phyloP scores from a whole-genome alignment of 92 coral and sea anemone species.

The Actinernus sp. region DNA sequence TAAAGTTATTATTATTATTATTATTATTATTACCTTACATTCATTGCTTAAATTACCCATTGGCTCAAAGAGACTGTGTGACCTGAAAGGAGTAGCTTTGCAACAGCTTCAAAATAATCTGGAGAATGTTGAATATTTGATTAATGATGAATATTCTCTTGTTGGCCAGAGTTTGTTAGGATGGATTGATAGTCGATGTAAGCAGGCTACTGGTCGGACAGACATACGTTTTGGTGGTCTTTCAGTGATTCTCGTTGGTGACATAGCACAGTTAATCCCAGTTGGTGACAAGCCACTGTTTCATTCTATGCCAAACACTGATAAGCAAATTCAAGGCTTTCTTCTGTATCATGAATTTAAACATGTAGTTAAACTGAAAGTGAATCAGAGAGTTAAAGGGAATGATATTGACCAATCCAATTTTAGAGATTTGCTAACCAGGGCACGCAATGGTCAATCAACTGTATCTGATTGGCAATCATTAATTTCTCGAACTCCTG shows the following conservation, averaged over 20 bases:
- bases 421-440: constrained; percentile 39
- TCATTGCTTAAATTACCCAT: too few relatives aligned
- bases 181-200: constrained; percentile 47
- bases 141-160: constrained; percentile 57
- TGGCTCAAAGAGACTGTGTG: constrained; percentile 50
- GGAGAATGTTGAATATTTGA: constrained; percentile 45
- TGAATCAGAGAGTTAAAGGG: constrained; percentile 48
- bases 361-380: constrained; percentile 23
- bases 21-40: constrained; percentile 42
- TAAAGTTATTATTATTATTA: too few relatives aligned
- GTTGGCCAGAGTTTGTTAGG: constrained; percentile 58
- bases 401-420: constrained; percentile 16
- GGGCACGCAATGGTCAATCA: constrained; percentile 45
- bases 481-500: constrained; percentile 40
- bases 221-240: constrained; percentile 43
- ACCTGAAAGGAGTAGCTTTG: constrained; percentile 59
- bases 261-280: constrained; percentile 45
- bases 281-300: constrained; percentile 61
- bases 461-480: constrained; percentile 41
- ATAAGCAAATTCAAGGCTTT: constrained; percentile 44
- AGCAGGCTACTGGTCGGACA: constrained; percentile 52
- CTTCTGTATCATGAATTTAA: constrained; percentile 39
- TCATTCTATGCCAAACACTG: constrained; percentile 49
- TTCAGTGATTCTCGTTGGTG: constrained; percentile 56
- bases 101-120: constrained; percentile 69